These are phyloP conservation scores for Zenarchopterus dispar DNA, from an alignment of 2,797 vertebrate genomes.

Conservation along the genomic window DNA sequence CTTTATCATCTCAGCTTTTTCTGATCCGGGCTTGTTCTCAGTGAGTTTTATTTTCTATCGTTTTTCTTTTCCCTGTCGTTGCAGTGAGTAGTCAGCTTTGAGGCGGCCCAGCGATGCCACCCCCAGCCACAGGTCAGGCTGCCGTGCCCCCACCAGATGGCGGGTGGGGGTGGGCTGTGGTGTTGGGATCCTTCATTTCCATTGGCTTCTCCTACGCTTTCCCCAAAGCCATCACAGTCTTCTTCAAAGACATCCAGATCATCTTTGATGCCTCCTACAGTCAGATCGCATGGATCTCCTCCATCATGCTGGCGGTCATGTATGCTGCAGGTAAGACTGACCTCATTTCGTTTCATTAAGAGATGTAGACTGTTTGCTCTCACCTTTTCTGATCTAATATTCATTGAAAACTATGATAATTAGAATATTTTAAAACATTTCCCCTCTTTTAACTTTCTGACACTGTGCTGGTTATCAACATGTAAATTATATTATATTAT, in stretches of 20 bases:
- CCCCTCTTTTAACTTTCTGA: too few species aligned
- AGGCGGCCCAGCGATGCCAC: constrained; percentile 82
- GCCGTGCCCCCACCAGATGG: constrained; percentile 89
- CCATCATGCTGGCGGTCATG: constrained; percentile 98
- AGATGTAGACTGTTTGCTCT: not conserved
- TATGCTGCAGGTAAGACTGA: constrained; percentile 91
- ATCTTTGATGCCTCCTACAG: constrained; percentile 92
- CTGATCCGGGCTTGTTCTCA: not conserved
- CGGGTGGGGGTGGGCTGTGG: constrained; percentile 96
- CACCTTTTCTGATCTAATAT: not conserved
- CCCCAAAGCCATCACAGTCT: constrained; percentile 95
- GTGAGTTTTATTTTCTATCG: not conserved
- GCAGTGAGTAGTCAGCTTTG: constrained; percentile 47
- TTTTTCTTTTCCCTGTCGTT: constrained; percentile 21
- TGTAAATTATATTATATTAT: too few species aligned
- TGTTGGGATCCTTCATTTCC: constrained; percentile 91
- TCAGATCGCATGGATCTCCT: constrained; percentile 96
- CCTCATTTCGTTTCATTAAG: too few species aligned
- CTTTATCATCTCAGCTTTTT: not conserved
- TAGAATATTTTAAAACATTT: too few species aligned
- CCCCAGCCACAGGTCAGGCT: constrained; percentile 54
- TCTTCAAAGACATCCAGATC: constrained; percentile 96
- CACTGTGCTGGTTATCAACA: too few species aligned
- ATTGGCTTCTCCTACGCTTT: constrained; percentile 99
- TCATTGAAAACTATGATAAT: not conserved